Base-by-base conservation (phyloP, 2,888 invertebrate genomes). In the Pyralis farinalis region DNA sequence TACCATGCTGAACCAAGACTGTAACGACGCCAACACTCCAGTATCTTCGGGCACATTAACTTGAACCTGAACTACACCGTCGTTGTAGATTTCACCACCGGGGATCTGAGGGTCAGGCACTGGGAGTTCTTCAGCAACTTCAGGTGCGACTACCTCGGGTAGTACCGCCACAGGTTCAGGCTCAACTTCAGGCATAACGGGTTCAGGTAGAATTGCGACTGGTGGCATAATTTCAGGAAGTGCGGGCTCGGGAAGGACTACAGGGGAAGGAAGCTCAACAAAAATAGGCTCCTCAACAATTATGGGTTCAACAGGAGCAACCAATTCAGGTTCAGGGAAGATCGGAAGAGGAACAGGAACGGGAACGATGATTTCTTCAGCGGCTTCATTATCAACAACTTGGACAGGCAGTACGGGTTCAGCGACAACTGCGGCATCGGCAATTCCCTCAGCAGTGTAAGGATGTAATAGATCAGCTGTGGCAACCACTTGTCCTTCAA, bases 1-100 rank as follows among this genome's bases (percentile, higher is more conserved):
- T 9, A 73, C 61, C 53, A 81, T 45, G 51, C 49, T 77, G 52
- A 84, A 64, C 86, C 86, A 86, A 12, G 66, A 63, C 44, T 75
- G 71, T 2, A 85, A 50, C 1, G 78, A 72, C 7, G 67, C 36
- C 1, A 79, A 7, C n/a, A 80, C 41, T 0, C 76, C 60, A 3
- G 62, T 38, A 1, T 78, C 72, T 40, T 73, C 52, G 3, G 73
- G 61, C 1, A 56, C 55, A 40, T 84, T 80, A 7, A 82, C 43
- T 1, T 55, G 45, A 1, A 83, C 69, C 34, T 75, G 72, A 1
- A 81, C 82, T 1, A 54, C 37, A 1, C 83, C 82, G 27, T 84
- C 68, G 42, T 83, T 82, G 58, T 56, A 83, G 8, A 83, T 28
- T 34, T 80, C 78, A 7, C 74, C 74, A 21, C 45, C 54, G 7